Evolutionary conservation across 2,888 invertebrate genomes (phyloP), one percentile per base, ranked within the genome.

Genomic region (Gari tellinella): DNA sequence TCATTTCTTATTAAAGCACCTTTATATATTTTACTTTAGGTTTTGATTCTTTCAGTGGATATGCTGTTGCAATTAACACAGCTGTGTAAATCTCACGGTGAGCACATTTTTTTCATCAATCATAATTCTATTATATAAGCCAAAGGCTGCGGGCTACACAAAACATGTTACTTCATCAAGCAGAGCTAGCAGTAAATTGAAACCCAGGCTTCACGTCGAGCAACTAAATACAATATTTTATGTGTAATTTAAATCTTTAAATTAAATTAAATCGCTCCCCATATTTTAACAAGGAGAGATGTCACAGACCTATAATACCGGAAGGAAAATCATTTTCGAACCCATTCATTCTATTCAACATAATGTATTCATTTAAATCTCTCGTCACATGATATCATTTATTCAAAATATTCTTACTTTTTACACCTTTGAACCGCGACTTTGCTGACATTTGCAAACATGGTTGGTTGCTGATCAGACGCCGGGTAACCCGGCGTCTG

Each of bases 201-300:
- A 51, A 26, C 51, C 25, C 10, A 14, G 51, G 21, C 25, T 41
- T 41, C 64, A 43, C 15, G 53, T 38, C 45, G 70, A 17, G 64
- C 53, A 70, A 55, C 60, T 64, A 70, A 70, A 64, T 64, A 48
- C 49, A 46, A 60, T 60, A 64, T 64, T 64, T 70, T 64, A 64
- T 64, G 55, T 55, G 60, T 58, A 70, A 64, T 70, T 70, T 65
- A 49, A 64, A 63, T 63, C 56, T 41, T 37, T 64, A 70, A 70
- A 70, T 64, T 64, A 55, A 65, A 70, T 70, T 64, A 68, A 68
- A 68, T 43, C 68, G 49, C 70, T 58, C 64, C 26, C 53, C 43
- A 58, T 60, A 61, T 52, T 55, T 55, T 60, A 41, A 64, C 60
- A 64, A 48, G 55, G 49, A 17, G 38, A 5, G 52, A 23, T 19